Conservation (phyloP, 2,797 vertebrate genomes). For the Bucorvus abyssinicus region DNA sequence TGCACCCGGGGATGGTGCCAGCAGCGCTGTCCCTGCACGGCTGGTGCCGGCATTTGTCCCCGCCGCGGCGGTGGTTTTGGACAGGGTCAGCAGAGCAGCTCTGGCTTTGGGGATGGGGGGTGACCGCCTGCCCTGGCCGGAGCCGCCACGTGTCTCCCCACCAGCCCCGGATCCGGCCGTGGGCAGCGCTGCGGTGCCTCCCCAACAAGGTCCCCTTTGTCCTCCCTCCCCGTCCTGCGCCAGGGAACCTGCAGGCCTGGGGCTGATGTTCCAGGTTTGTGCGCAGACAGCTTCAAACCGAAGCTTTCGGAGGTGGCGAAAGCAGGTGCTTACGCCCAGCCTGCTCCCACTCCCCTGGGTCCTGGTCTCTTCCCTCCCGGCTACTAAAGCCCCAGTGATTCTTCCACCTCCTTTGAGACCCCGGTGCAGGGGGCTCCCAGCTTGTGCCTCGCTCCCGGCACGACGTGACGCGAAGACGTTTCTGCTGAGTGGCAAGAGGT, state of each 20-base stretch:
- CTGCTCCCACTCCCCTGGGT: fast-evolving
- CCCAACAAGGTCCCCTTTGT: conserved; percentile 12
- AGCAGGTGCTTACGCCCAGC: not conserved
- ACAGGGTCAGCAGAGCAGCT: not conserved
- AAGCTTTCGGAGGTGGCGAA: not conserved
- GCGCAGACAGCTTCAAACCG: fast-evolving
- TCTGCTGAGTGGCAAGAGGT: not conserved
- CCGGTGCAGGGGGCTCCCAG: not conserved
- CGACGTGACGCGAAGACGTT: fast-evolving
- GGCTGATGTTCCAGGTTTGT: not conserved
- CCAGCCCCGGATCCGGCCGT: fast-evolving
- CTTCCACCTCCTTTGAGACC: fast-evolving
- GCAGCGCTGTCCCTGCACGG: not conserved
- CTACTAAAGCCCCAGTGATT: not conserved
- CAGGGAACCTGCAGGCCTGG: not conserved
- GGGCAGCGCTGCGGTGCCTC: not conserved
- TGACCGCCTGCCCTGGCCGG: fast-evolving
- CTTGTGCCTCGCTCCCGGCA: not conserved
- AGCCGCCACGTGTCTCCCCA: not conserved
- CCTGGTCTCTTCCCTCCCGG: not conserved
- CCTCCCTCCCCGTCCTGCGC: not conserved
- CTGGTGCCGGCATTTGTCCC: not conserved
- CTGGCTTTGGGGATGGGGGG: not conserved
- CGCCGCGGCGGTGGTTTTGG: not conserved
- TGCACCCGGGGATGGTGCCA: not conserved